Percentiles rank a stretch among this genome's conserved stretches.
phyloP scores from a whole-genome alignment of 2,888 invertebrate genomes.

The Polymixis flavicincta region DNA sequence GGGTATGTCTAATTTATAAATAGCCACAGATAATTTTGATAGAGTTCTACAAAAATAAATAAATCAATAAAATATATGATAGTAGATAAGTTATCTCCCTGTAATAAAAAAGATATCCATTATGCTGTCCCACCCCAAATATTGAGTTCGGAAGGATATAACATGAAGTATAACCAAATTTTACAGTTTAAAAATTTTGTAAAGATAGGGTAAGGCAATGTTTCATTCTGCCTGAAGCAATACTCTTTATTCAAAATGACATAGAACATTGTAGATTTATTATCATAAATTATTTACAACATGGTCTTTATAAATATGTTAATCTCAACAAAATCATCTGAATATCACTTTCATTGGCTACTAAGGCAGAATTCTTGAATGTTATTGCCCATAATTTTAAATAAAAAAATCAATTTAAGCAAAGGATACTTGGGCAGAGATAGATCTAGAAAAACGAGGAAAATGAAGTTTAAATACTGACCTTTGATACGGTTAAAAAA shows the following conservation, averaged over 20 bases:
- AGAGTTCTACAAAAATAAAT: not conserved
- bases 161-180: constrained; percentile 16
- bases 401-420: not conserved
- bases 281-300: constrained; percentile 50
- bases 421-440: not conserved
- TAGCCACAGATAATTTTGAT: not conserved
- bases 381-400: constrained; percentile 29
- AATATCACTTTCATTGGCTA: constrained; percentile 55
- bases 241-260: constrained; percentile 15
- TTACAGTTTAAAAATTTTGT: not conserved
- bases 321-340: constrained; percentile 27
- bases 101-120: constrained; percentile 27
- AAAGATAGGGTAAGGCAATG: constrained; percentile 5
- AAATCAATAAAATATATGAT: constrained; percentile 24
- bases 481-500: not conserved
- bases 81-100: constrained; percentile 34
- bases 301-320: constrained; percentile 52
- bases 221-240: constrained; percentile 19
- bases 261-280: constrained; percentile 14
- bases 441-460: constrained; percentile 5
- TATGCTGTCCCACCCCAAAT: constrained; percentile 3
- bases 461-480: not conserved
- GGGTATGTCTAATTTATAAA: not conserved
- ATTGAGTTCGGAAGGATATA: constrained; percentile 6
- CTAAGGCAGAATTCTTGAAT: constrained; percentile 21